phyloP scores from a whole-genome alignment of 2,888 invertebrate genomes.

The Spodoptera picta region DNA sequence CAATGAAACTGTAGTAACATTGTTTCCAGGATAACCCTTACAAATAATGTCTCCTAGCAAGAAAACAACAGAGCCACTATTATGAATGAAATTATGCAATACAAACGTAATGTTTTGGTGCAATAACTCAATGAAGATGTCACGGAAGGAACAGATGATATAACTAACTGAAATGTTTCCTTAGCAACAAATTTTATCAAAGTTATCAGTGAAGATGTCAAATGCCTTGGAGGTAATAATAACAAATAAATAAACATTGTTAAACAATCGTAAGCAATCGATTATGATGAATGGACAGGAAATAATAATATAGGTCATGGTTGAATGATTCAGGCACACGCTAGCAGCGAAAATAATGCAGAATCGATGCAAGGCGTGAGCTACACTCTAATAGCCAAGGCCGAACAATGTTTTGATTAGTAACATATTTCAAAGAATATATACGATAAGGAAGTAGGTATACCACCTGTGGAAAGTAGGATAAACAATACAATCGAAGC shows the following conservation, averaged over 20 bases:
- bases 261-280: slow-evolving; percentile 37
- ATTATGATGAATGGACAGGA: slow-evolving; percentile 39
- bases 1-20: slow-evolving; percentile 18
- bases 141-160: slow-evolving; percentile 8
- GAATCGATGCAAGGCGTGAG: slow-evolving; percentile 4
- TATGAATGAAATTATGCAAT: slow-evolving; percentile 45
- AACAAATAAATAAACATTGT: slow-evolving; percentile 34
- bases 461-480: slow-evolving; percentile 3
- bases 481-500: no score
- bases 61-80: slow-evolving; percentile 2
- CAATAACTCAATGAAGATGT: slow-evolving; percentile 32
- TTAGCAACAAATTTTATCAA: slow-evolving; percentile 34
- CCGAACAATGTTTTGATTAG: slow-evolving; percentile 28
- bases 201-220: slow-evolving; percentile 30
- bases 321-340: slow-evolving; percentile 38
- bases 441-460: slow-evolving; percentile 18
- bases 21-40: slow-evolving; percentile 21
- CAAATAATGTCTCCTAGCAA: slow-evolving; percentile 8
- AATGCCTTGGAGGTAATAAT: slow-evolving; percentile 12
- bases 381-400: slow-evolving; percentile 10
- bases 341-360: slow-evolving; percentile 30
- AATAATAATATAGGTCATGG: slow-evolving; percentile 49
- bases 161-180: slow-evolving; percentile 5
- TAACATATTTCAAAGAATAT: slow-evolving; percentile 7
- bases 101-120: slow-evolving; percentile 14